These are phyloP conservation scores for Microtus oregoni DNA, from an alignment of 2,113 vertebrate genomes.

Conservation along the genomic window DNA sequence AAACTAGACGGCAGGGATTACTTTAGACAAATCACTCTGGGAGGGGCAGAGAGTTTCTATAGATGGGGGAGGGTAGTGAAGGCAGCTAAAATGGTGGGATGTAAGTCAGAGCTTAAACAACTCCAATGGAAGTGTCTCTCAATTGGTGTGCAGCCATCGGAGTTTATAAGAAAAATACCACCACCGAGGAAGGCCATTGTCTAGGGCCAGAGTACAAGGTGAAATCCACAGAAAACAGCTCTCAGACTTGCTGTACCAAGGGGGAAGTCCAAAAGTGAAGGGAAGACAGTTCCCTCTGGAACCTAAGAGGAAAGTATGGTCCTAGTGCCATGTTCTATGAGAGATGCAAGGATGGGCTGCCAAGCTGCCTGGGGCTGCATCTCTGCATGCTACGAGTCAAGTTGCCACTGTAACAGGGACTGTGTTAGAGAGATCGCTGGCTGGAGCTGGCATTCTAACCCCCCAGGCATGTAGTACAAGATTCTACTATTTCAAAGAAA, in stretches of 20 bases:
- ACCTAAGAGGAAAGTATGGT: not conserved
- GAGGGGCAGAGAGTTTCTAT: not conserved
- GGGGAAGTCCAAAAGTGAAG: not conserved
- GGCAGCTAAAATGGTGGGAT: too few species aligned
- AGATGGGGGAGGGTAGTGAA: not conserved
- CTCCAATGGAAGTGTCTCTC: not conserved
- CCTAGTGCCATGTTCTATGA: not conserved
- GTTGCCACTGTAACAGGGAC: too few species aligned
- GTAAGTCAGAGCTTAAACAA: not conserved
- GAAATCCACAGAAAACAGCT: not conserved
- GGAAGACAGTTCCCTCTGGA: not conserved
- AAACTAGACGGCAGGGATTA: not conserved
- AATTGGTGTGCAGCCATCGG: not conserved
- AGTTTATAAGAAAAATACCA: not conserved
- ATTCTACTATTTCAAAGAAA: slow-evolving; percentile 23
- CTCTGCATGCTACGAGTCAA: too few species aligned
- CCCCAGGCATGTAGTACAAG: not conserved
- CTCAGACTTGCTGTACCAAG: not conserved
- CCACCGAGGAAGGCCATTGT: not conserved
- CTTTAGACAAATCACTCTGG: not conserved
- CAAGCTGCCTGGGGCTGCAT: too few species aligned
- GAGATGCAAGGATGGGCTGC: too few species aligned
- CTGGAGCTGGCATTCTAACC: not conserved
- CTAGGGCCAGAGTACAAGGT: not conserved
- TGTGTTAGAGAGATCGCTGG: not conserved